Base-by-base conservation (phyloP, 2,888 invertebrate species). In the Ormyrus thymus region DNA sequence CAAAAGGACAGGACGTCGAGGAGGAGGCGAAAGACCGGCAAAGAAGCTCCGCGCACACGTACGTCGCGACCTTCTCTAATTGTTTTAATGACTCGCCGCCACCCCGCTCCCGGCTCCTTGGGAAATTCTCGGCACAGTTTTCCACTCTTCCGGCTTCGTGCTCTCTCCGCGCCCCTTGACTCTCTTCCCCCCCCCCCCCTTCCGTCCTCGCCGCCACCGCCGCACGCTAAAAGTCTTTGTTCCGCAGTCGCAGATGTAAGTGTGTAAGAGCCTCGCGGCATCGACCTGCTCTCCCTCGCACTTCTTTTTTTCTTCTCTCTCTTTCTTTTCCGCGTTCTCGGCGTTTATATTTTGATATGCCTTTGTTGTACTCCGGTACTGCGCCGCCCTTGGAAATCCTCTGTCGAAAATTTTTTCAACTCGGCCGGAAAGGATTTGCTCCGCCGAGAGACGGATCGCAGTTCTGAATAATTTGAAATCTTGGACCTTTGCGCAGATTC, bases 41-140 rank as follows among this genome's bases (percentile, higher is more conserved):
- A 53, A 64, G 53, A 51, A 45, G 15, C 45, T 7, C 11, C 68
- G 8, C 69, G 62, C 15, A 13, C 9, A 62, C 59, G 50, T n/a
- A 56, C 59, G 58, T 46, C 56, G 55, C 15, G 81, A 78, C 84
- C 83, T 82, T 81, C 77, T 79, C 83, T 87, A 86, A 87, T 87
- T 86, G 86, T 86, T 85, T 86, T 86, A 87, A 87, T 85, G 86
- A 85, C 85, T 83, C 82, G 76, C 80, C 81, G 81, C 75, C 61
- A 13, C 64, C 72, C 72, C 15, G 62, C 53, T 29, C 29, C 1
- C 56, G 64, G 65, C 74, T 78, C 72, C 68, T 76, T 68, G 78
- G 76, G 74, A 81, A 78, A 83, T 83, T 82, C 80, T 76, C 66
- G 73, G 69, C 77, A 79, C 69, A 81, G 70, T 78, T 78, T 81